phyloP scores from a whole-genome alignment of 2,888 invertebrate genomes.

The Cylindroiulus punctatus region DNA sequence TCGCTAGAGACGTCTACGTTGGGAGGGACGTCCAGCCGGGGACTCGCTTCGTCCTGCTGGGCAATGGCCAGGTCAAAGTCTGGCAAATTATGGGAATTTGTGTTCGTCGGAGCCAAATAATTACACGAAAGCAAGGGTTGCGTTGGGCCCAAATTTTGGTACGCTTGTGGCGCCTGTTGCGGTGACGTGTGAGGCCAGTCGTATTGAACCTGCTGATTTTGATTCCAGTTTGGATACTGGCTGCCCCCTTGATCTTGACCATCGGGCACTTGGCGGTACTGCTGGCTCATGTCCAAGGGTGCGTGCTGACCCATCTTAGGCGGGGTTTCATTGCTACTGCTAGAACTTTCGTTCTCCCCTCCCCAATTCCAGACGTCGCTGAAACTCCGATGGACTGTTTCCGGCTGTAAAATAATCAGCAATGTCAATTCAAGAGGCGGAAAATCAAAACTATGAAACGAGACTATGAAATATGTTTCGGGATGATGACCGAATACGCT shows the following conservation, averaged over 20 bases:
- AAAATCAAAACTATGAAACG: too few species aligned
- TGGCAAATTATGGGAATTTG: neutral
- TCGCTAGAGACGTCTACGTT: neutral
- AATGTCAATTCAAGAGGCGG: neutral
- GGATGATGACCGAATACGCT: too few species aligned
- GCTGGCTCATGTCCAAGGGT: conserved; percentile 46
- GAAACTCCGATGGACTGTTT: neutral
- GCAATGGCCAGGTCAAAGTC: neutral
- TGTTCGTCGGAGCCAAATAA: neutral
- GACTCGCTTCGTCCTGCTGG: neutral
- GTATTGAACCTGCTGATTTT: conserved; percentile 6
- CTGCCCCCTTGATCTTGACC: conserved; percentile 50
- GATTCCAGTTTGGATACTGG: conserved; percentile 23
- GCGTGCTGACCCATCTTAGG: neutral
- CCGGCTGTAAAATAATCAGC: neutral
- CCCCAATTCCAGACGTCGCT: conserved; percentile 55
- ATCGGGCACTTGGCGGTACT: conserved; percentile 46
- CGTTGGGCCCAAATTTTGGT: neutral
- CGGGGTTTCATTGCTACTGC: neutral
- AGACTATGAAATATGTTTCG: too few species aligned
- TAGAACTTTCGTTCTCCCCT: conserved; percentile 43
- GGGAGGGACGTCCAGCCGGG: neutral
- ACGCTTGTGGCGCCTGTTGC: neutral
- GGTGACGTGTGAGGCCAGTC: neutral
- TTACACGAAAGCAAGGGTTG: neutral